phyloP scores from a whole-genome alignment of 2,113 vertebrate species.

The Corythornis cristatus region DNA sequence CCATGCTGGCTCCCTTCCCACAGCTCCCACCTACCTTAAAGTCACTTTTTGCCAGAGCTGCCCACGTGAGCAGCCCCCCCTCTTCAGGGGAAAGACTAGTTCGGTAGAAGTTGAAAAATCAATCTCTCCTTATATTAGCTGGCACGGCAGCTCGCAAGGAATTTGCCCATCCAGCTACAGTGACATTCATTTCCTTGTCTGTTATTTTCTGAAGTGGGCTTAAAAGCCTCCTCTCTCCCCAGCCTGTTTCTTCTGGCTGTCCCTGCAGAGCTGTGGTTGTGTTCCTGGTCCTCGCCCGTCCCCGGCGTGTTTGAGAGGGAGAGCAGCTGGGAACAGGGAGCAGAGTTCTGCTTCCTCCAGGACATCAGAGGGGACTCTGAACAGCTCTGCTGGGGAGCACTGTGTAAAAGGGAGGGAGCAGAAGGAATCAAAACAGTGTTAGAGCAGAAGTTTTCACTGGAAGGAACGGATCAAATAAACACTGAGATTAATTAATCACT shows the following conservation, averaged over 20 bases:
- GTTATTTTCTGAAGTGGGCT: not conserved
- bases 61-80: not conserved
- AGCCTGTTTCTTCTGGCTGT: not conserved
- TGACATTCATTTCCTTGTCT: not conserved
- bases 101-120: not conserved
- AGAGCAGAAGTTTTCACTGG: not conserved
- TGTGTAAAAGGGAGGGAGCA: not conserved
- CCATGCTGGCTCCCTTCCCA: not conserved
- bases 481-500: conserved; percentile 59
- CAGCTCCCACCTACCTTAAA: not conserved
- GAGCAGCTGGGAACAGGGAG: not conserved
- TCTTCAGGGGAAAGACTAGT: not conserved
- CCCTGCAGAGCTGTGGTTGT: not conserved
- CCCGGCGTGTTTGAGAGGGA: rapidly evolving
- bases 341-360: not conserved
- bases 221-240: not conserved
- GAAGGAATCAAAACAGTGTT: not conserved
- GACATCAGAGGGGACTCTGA: not conserved
- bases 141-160: not conserved
- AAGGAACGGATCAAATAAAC: conserved; percentile 40
- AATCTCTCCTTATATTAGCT: not conserved
- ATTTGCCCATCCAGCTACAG: not conserved
- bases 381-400: not conserved
- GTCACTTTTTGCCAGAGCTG: not conserved
- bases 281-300: not conserved